Base-by-base conservation (phyloP, 2,888 invertebrate genomes). In the Protophormia terraenovae region DNA sequence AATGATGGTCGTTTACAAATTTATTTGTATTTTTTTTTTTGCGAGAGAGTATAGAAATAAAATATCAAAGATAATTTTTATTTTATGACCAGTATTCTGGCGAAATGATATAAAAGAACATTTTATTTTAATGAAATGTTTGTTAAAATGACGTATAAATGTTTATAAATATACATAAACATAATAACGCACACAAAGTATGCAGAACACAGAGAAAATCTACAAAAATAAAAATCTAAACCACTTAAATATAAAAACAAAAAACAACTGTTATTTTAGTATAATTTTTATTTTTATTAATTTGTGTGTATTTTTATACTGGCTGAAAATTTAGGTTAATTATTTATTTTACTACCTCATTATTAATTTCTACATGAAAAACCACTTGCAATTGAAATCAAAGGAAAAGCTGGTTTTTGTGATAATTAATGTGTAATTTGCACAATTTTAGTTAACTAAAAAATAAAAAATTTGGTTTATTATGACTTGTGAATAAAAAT, bases 261-360 rank as follows among this genome's bases (percentile, higher is more conserved):
- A 27, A 66, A 38, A n/a, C n/a, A n/a, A 14, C 24, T 3, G 16
- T 66, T 29, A 45, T 41, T 71, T 45, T 45, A 16, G 45, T 16
- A 16, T 38, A 19, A n/a, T 8, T 16, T 24, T 55, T 58, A n/a
- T 8, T 16, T 24, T 55, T 58, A 2, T 14, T 45, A 16, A 27
- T 58, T 41, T 55, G 12, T n/a, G 12, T 41, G n/a, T n/a, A n/a
- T 41, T 55, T 45, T n/a, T 55, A 27, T 38, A 27, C 55, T 41
- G 27, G 0, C 16, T 12, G n/a, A 14, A 41, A 71, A 58, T 72
- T 58, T 29, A 29, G 55, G 72, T 72, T 72, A 72, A 72, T 72
- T 72, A 58, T 45, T 38, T 29, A 41, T 12, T 45, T 58, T 72
- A 22, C 45, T 27, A n/a, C n/a, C n/a, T n/a, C n/a, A n/a, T n/a